A percentile compares a stretch with the other conserved stretches of the same genome.
These are phyloP conservation scores for Drosophila falleni DNA, from an alignment of 2,888 invertebrate genomes.

Conservation along the genomic window DNA sequence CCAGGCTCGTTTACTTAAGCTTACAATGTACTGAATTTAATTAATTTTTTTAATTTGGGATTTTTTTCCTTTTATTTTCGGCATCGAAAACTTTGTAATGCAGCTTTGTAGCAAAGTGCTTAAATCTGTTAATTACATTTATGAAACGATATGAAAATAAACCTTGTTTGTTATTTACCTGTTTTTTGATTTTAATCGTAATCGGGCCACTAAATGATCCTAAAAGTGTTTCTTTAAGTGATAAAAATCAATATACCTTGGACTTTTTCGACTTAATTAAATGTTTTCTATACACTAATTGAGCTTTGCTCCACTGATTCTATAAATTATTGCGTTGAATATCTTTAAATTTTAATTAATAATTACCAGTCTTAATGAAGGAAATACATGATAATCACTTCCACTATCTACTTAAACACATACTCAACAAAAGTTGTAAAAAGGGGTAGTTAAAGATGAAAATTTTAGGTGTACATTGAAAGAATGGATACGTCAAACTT, in stretches of 20 bases:
- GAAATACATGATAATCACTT: background rate
- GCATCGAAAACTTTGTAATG: conserved; percentile 11
- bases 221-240: background rate
- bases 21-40: conserved; percentile 31
- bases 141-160: conserved; percentile 50
- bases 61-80: conserved; percentile 8
- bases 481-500: no score
- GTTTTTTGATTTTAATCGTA: background rate
- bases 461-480: no score
- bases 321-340: background rate
- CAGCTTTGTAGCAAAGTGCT: conserved; percentile 45
- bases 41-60: conserved; percentile 4
- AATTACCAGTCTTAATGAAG: background rate
- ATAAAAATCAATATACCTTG: background rate
- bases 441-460: background rate
- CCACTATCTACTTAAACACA: background rate
- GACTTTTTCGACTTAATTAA: background rate
- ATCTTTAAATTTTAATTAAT: background rate
- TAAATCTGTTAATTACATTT: conserved; percentile 31
- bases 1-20: conserved; percentile 55
- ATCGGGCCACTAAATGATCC: background rate
- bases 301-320: background rate
- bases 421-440: background rate
- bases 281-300: background rate
- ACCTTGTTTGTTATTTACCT: conserved; percentile 72